Percentiles rank a stretch among this genome's conserved stretches.
Conservation (phyloP, 1,140 invertebrate species). For the Plectrocnemia conspersa region DNA sequence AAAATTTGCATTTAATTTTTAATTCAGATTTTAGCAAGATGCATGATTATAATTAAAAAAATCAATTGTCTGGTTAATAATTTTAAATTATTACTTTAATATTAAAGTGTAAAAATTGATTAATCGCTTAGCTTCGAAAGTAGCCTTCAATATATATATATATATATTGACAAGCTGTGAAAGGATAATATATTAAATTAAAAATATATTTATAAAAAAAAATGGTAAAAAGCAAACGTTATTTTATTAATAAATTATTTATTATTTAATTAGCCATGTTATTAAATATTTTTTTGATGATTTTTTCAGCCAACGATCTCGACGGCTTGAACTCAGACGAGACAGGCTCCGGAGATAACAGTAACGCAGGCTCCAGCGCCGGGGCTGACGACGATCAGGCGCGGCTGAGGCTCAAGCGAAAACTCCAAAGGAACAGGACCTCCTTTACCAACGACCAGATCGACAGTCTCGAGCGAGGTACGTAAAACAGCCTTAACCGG, state of each 20-base stretch:
- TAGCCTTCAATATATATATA: too few species aligned
- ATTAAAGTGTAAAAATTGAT: too few species aligned
- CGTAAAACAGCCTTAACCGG: constrained; percentile 9
- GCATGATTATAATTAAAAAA: too few species aligned
- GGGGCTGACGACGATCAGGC: constrained; percentile 83
- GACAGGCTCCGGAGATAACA: constrained; percentile 70
- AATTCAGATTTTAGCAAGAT: too few species aligned
- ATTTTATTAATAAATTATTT: too few species aligned
- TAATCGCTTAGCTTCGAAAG: too few species aligned
- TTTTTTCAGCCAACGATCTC: constrained; percentile 41
- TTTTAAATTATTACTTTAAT: too few species aligned
- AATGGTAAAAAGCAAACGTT: not conserved
- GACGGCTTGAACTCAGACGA: constrained; percentile 69
- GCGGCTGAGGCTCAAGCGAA: constrained; percentile 85
- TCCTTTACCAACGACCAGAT: constrained; percentile 99
- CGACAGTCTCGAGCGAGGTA: constrained; percentile 97
- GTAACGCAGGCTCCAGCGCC: constrained; percentile 67
- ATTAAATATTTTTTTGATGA: not conserved
- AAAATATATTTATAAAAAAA: not conserved
- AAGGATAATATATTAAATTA: too few species aligned
- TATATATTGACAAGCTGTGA: too few species aligned
- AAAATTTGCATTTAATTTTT: too few species aligned
- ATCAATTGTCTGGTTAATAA: too few species aligned
- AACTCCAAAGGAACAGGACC: constrained; percentile 96
- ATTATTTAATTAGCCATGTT: too few species aligned